A percentile compares a stretch with the other conserved stretches of the same genome.
phyloP scores from a whole-genome alignment of 2,888 invertebrate species.

The Harpalus rubripes region DNA sequence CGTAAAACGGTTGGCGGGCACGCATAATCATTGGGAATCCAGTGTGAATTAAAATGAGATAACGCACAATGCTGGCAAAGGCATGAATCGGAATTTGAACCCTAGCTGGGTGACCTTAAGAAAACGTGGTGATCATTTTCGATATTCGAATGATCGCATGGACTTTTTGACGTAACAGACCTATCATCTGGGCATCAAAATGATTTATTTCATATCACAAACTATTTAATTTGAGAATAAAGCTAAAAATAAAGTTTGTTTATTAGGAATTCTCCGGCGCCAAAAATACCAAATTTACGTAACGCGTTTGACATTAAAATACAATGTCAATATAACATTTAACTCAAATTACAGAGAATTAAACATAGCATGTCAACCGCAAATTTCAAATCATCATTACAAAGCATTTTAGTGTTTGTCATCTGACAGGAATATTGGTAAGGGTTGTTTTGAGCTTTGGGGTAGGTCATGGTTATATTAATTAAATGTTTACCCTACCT shows the following conservation, averaged over 20 bases:
- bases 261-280: conserved; percentile 44
- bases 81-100: conserved; percentile 62
- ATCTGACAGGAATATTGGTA: not conserved
- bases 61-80: conserved; percentile 55
- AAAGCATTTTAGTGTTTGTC: not conserved
- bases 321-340: conserved; percentile 1
- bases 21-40: conserved; percentile 33
- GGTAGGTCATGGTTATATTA: conserved; percentile 34
- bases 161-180: conserved; percentile 44
- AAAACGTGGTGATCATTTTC: conserved; percentile 28
- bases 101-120: conserved; percentile 57
- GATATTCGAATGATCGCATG: not conserved
- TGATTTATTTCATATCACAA: not conserved
- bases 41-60: conserved; percentile 56
- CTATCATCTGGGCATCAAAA: not conserved
- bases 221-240: not conserved
- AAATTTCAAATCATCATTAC: conserved; percentile 25
- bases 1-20: not conserved
- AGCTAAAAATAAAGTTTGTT: conserved; percentile 39
- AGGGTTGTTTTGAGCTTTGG: not conserved
- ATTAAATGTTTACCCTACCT: conserved; percentile 76
- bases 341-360: not conserved
- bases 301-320: conserved; percentile 30
- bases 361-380: not conserved
- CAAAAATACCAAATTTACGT: conserved; percentile 64